Evolutionary conservation across 2,888 invertebrate genomes (phyloP).

Genomic region (Pollenia labialis): DNA sequence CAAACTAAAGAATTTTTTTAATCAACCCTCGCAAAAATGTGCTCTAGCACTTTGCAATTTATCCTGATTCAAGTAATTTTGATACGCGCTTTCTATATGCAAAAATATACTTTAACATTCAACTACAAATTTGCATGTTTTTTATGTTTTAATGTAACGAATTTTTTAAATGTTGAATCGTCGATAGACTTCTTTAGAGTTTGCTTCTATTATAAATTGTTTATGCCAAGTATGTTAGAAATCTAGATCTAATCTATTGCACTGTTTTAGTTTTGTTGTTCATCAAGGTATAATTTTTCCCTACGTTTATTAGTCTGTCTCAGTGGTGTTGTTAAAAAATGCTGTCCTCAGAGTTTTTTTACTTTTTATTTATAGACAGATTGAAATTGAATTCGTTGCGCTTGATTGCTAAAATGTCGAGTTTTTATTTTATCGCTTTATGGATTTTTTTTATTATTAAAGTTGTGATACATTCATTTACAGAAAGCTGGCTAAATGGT

Average conservation of each 20-base stretch:
- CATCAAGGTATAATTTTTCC: slow-evolving; percentile 47
- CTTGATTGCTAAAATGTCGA: slow-evolving; percentile 69
- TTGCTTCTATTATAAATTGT: slow-evolving; percentile 28
- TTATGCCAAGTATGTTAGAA: slow-evolving; percentile 23
- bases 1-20: too few species aligned
- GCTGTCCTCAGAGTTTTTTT: not conserved
- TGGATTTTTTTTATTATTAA: slow-evolving; percentile 15
- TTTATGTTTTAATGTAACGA: slow-evolving; percentile 80
- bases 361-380: slow-evolving; percentile 1
- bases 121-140: slow-evolving; percentile 74
- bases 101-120: slow-evolving; percentile 16
- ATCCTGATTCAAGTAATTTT: slow-evolving; percentile 58
- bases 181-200: slow-evolving; percentile 22
- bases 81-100: slow-evolving; percentile 32
- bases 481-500: slow-evolving; percentile 58
- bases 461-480: slow-evolving; percentile 12
- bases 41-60: not conserved
- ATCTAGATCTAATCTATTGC: slow-evolving; percentile 40
- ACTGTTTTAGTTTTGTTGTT: slow-evolving; percentile 28
- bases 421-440: slow-evolving; percentile 61
- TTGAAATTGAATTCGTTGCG: slow-evolving; percentile 78
- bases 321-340: slow-evolving; percentile 45
- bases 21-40: not conserved
- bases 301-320: slow-evolving; percentile 51
- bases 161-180: slow-evolving; percentile 73